These are phyloP conservation scores for Lethrus apterus DNA, from an alignment of 1,140 invertebrate genomes.

Conservation along the genomic window DNA sequence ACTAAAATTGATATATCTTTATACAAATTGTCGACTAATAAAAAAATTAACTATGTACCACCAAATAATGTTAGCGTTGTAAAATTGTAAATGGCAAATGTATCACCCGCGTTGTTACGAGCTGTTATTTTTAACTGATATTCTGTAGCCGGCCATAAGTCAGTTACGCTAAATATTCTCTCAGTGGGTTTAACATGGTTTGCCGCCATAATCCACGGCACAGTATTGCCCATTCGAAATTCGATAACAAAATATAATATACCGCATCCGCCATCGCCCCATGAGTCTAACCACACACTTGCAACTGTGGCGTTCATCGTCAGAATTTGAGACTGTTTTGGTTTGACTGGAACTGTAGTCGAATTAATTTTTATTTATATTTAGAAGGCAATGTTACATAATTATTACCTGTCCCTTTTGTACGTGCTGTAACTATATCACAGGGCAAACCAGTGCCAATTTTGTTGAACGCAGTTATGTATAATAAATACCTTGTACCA, in stretches of 20 bases:
- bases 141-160: slow-evolving; percentile 74
- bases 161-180: slow-evolving; percentile 69
- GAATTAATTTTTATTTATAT: background rate
- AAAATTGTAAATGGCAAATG: slow-evolving; percentile 80
- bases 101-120: slow-evolving; percentile 87
- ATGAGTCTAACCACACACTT: slow-evolving; percentile 79
- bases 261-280: slow-evolving; percentile 84
- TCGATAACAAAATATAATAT: slow-evolving; percentile 83
- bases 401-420: slow-evolving; percentile 65
- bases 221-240: slow-evolving; percentile 50
- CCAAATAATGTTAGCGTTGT: slow-evolving; percentile 68
- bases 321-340: slow-evolving; percentile 74
- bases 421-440: slow-evolving; percentile 74
- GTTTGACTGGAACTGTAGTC: slow-evolving; percentile 62
- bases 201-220: slow-evolving; percentile 63
- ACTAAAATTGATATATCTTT: slow-evolving; percentile 36
- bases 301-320: slow-evolving; percentile 83
- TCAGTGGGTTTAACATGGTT: slow-evolving; percentile 69
- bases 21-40: background rate
- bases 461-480: slow-evolving; percentile 81
- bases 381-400: background rate
- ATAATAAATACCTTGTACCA: slow-evolving; percentile 79
- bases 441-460: slow-evolving; percentile 82
- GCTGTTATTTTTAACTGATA: slow-evolving; percentile 84
- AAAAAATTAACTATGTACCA: slow-evolving; percentile 43